Evolutionary conservation across 2,888 invertebrate genomes (phyloP), one percentile per base, ranked within the genome.

Genomic region (Onthophagus sagittarius): DNA sequence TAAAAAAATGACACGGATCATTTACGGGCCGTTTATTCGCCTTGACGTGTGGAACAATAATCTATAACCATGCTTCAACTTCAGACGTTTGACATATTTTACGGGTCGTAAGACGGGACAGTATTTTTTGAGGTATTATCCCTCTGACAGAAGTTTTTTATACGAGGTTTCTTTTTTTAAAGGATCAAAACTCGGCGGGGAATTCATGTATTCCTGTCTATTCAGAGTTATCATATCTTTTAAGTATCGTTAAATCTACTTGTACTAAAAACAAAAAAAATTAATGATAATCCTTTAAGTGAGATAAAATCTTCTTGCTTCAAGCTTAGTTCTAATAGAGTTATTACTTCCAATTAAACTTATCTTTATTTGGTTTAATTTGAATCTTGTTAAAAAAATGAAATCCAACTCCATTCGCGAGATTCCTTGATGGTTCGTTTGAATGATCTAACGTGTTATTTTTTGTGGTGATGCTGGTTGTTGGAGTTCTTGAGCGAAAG

Each of bases 91-190:
- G 63, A 70, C 62, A 62, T 72, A 70, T 33, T 62, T 63, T 71
- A 53, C 32, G 75, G 70, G 71, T 71, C 23, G 23, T 23, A 23
- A 23, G 75, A 73, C 72, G 67, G 31, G n/a, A 31, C 71, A 69
- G 67, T 39, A 71, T 71, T 75, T 73, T 75, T 71, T 71, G 63
- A 39, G 75, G 73, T 71, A 73, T 73, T 75, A 73, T 73, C 70
- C 63, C 15, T 69, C 62, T 74, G 75, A 75, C 75, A 71, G 69
- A 14, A 63, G 63, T 69, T 53, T 53, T 75, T 75, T 75, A 69
- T 73, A 53, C 14, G 63, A 11, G 39, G 39, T 7, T 53, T 53
- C 39, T 53, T 53, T 7, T n/a, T 7, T 11, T 9, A 4, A 53
- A 53, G 39, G 2, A 53, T 53, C 1, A 53, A 53, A 4, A 7